phyloP scores from a whole-genome alignment of 2,888 invertebrate species.

The Oligia strigilis region DNA sequence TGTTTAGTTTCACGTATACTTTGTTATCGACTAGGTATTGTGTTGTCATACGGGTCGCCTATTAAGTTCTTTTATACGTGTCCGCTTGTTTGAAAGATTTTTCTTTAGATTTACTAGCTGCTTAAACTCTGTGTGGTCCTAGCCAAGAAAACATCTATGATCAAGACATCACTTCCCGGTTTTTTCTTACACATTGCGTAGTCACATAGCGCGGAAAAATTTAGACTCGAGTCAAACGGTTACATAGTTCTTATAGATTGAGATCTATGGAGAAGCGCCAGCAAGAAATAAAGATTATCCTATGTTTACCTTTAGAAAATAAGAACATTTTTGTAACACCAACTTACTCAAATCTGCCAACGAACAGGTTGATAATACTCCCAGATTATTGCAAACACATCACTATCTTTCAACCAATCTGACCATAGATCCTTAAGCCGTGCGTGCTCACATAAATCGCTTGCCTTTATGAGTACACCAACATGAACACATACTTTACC shows the following conservation, averaged over 20 bases:
- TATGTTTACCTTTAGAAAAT: neutral
- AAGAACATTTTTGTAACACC: neutral
- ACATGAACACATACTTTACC: slow-evolving; percentile 60
- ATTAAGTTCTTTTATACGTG: slow-evolving; percentile 11
- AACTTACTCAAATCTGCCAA: neutral
- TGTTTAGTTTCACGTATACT: slow-evolving; percentile 52
- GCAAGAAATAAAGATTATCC: neutral
- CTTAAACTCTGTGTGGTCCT: slow-evolving; percentile 9
- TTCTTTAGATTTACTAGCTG: neutral
- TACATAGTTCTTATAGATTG: neutral
- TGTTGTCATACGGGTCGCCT: slow-evolving; percentile 46
- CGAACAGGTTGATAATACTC: slow-evolving; percentile 21
- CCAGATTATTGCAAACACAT: slow-evolving; percentile 34
- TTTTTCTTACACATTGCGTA: neutral
- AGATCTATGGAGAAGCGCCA: neutral
- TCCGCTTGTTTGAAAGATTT: neutral
- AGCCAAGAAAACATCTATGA: neutral
- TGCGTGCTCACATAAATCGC: slow-evolving; percentile 60
- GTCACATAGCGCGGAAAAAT: neutral
- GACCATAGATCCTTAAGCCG: slow-evolving; percentile 33
- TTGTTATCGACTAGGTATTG: slow-evolving; percentile 42
- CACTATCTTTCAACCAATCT: slow-evolving; percentile 42
- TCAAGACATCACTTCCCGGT: neutral
- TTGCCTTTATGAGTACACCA: slow-evolving; percentile 55
- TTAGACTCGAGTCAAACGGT: neutral